phyloP scores from a whole-genome alignment of 1,140 invertebrate species.

The Oncopeltus fasciatus region DNA sequence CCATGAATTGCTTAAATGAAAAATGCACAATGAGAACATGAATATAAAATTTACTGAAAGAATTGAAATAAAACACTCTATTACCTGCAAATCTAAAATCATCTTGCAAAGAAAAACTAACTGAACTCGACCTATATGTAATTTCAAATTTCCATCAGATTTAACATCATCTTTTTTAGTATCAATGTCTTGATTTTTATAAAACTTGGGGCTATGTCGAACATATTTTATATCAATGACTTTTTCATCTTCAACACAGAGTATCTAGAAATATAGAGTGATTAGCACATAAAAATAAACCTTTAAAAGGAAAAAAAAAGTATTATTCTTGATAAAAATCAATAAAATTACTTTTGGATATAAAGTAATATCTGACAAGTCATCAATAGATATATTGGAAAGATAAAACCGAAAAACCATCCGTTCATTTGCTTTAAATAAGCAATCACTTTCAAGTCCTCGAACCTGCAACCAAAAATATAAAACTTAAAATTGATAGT shows the following conservation, averaged over 20 bases:
- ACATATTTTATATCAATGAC: conserved; percentile 63
- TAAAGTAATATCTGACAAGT: conserved; percentile 56
- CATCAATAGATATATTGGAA: conserved; percentile 49
- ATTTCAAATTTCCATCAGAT: conserved; percentile 49
- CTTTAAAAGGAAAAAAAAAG: neutral
- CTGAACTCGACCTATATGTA: conserved; percentile 55
- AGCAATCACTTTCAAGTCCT: conserved; percentile 56
- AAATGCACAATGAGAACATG: conserved; percentile 6
- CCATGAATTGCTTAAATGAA: conserved; percentile 45
- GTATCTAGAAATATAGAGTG: conserved; percentile 20
- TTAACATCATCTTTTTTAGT: conserved; percentile 36
- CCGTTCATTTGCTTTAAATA: conserved; percentile 64
- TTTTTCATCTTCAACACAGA: conserved; percentile 49
- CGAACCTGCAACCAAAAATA: conserved; percentile 26
- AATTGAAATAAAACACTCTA: neutral
- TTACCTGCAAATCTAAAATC: conserved; percentile 50
- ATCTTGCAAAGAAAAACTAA: conserved; percentile 55
- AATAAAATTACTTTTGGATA: conserved; percentile 49
- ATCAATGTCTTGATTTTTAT: conserved; percentile 34
- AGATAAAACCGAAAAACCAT: conserved; percentile 56
- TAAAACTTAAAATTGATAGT: neutral
- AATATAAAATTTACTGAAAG: neutral
- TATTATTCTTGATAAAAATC: neutral
- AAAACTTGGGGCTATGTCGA: conserved; percentile 43
- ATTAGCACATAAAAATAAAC: neutral